Evolutionary conservation across 2,888 invertebrate species (phyloP), one percentile per base, ranked within the genome.

Genomic region (Agapostemon virescens): DNA sequence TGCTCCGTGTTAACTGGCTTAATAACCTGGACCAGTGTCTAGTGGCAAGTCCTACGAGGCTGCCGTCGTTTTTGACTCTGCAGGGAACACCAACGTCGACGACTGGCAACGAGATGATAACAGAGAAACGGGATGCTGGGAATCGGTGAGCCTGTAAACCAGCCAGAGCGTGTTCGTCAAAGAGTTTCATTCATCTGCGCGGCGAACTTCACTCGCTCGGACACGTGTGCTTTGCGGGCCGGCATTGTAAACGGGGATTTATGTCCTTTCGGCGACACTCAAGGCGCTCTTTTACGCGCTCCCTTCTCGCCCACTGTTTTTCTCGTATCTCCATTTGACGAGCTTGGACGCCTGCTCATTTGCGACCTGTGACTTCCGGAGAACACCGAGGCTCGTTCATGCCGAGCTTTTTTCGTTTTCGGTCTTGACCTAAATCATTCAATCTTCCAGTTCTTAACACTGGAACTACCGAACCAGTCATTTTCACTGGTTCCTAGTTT

Each of bases 191-290:
- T 87, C 87, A 87, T 87, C 85, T 75, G 83, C 81, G 90, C 90
- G 90, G 90, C 89, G 78, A 90, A 90, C 89, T 90, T 90, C 90
- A 90, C 87, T 90, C 90, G 86, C 74, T 75, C 84, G 83, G 88
- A 90, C 89, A 90, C 89, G 89, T 89, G 90, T 89, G 89, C 85
- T 82, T 75, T 79, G 74, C 85, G 75, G 85, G 42, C 83, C 82
- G 74, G 74, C 84, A 86, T 88, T 89, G 88, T 89, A 88, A 89
- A 87, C 88, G 82, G 83, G 89, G 88, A 90, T 90, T 91, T 91
- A 90, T 91, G 90, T 85, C 85, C 87, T 89, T 90, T 90, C 88
- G 89, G 86, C 88, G 86, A 88, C 87, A 85, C 83, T 84, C 81
- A 72, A 88, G 74, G 77, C 83, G 84, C 77, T 82, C 87, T 81